Percentiles rank a stretch among this genome's conserved stretches.
Conservation (phyloP, 23 tunicate species). For the Halocynthia aurantium region DNA sequence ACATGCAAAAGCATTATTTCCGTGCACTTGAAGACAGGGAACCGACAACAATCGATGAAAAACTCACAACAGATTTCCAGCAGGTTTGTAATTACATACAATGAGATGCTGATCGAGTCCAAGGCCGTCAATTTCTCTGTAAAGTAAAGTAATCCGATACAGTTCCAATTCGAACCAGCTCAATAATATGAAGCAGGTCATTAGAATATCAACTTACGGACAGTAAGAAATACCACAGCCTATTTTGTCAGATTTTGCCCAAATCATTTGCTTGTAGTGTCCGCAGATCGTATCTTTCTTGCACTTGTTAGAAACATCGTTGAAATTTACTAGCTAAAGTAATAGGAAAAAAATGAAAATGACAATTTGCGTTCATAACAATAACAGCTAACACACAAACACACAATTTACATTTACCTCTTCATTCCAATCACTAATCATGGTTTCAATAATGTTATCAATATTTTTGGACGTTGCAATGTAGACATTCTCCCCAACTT, state of each 20-base stretch:
- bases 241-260: constrained; percentile 3
- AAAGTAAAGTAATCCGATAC: too few species aligned
- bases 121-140: too few species aligned
- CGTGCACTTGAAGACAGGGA: too few species aligned
- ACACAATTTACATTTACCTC: neutral
- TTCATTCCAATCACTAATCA: neutral
- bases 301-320: neutral
- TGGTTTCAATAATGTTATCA: neutral
- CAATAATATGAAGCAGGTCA: too few species aligned
- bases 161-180: too few species aligned
- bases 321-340: neutral
- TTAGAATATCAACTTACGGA: constrained; percentile 3
- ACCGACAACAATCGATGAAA: too few species aligned
- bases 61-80: too few species aligned
- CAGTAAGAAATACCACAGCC: neutral
- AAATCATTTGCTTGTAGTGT: constrained; percentile 8
- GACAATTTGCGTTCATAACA: neutral
- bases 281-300: constrained; percentile 1
- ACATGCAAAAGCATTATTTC: too few species aligned
- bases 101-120: too few species aligned
- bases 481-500: constrained; percentile 2
- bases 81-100: too few species aligned
- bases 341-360: neutral
- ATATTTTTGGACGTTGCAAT: neutral
- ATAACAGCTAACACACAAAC: neutral